Evolutionary conservation across 2,888 invertebrate species (phyloP).

Genomic region (Gymnosoma rotundatum): DNA sequence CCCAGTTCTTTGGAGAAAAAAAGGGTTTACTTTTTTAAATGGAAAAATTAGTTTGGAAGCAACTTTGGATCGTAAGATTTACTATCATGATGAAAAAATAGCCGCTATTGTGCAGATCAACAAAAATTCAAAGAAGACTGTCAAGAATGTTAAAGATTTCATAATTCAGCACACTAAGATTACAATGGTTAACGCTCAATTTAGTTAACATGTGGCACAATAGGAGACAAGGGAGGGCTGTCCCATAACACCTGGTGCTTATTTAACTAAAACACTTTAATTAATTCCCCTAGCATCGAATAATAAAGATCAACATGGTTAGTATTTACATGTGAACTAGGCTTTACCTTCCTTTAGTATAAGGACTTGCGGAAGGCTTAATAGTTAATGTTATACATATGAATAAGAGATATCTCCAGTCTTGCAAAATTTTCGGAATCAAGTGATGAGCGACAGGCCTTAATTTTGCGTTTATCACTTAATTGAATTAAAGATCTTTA

Average conservation of each 20-base stretch:
- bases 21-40: conserved; percentile 95
- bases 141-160: conserved; percentile 92
- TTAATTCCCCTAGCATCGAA: conserved; percentile 93
- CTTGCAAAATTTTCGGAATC: too few relatives aligned
- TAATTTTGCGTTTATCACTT: too few relatives aligned
- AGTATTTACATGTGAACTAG: conserved; percentile 44
- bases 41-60: conserved; percentile 95
- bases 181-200: conserved; percentile 96
- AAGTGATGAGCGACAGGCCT: too few relatives aligned
- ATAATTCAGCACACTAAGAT: conserved; percentile 91
- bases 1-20: conserved; percentile 94
- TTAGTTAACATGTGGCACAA: conserved; percentile 93
- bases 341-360: too few relatives aligned
- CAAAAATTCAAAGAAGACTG: conserved; percentile 95
- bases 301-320: conserved; percentile 92
- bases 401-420: too few relatives aligned
- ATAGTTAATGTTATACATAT: too few relatives aligned
- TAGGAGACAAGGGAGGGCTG: conserved; percentile 96
- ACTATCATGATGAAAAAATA: conserved; percentile 94
- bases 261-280: conserved; percentile 92
- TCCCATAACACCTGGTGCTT: conserved; percentile 94
- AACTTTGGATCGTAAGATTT: conserved; percentile 93
- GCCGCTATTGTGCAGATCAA: conserved; percentile 91
- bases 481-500: too few relatives aligned
- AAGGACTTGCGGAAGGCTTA: too few relatives aligned